phyloP scores from a whole-genome alignment of 1,140 invertebrate species.

The Drepana arcuata region DNA sequence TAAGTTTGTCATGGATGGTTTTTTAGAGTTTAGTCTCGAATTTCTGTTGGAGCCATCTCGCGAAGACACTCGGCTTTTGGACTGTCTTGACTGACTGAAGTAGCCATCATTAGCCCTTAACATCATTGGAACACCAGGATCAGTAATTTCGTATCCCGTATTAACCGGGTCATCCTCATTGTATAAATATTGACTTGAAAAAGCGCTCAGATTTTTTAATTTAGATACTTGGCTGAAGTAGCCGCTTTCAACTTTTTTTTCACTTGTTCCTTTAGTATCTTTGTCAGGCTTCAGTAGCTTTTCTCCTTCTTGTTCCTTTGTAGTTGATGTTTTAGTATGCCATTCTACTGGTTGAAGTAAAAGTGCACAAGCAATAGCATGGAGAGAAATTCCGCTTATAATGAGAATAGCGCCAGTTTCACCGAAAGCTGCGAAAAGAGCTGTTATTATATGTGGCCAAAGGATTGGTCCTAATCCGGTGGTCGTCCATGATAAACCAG shows the following conservation, averaged over 20 bases:
- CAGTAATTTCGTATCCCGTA: slow-evolving; percentile 77
- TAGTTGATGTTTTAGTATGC: slow-evolving; percentile 67
- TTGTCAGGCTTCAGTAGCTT: slow-evolving; percentile 25
- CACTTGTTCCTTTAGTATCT: slow-evolving; percentile 9
- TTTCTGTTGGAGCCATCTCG: slow-evolving; percentile 51
- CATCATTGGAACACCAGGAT: slow-evolving; percentile 77
- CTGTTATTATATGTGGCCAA: slow-evolving; percentile 72
- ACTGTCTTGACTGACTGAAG: slow-evolving; percentile 68
- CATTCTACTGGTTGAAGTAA: slow-evolving; percentile 76
- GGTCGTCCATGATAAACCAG: slow-evolving; percentile 74
- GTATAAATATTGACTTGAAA: slow-evolving; percentile 78
- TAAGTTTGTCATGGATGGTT: slow-evolving; percentile 62
- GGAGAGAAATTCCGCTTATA: slow-evolving; percentile 73
- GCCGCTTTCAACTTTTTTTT: slow-evolving; percentile 40
- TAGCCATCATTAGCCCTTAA: slow-evolving; percentile 77
- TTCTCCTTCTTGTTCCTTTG: slow-evolving; percentile 33
- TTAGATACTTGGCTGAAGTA: slow-evolving; percentile 56
- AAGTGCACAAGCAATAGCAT: slow-evolving; percentile 73
- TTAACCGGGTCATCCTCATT: slow-evolving; percentile 76
- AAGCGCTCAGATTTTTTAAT: slow-evolving; percentile 63
- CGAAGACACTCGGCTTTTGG: slow-evolving; percentile 61
- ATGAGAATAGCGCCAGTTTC: slow-evolving; percentile 73
- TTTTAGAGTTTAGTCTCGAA: slow-evolving; percentile 54
- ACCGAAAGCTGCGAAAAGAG: slow-evolving; percentile 67
- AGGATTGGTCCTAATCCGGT: slow-evolving; percentile 74